Base-by-base conservation (phyloP, 2,888 invertebrate genomes). In the Sesia bembeciformis region DNA sequence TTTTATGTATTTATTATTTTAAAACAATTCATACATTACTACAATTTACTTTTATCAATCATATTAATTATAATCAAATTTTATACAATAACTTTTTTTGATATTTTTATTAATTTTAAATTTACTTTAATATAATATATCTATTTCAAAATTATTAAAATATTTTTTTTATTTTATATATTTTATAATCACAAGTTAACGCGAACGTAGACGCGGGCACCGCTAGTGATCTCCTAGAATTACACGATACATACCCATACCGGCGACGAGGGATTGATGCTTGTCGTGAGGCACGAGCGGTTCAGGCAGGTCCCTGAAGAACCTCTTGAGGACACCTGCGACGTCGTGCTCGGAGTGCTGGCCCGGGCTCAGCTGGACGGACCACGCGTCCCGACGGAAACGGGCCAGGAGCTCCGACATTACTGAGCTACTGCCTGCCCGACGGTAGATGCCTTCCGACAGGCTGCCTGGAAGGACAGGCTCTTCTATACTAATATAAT, bases 321-420 rank as follows among this genome's bases (percentile, higher is more conserved):
- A 98, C 58, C 97, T 90, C 78, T 97, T 97, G 4, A 98, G 84
- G 0, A 94, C 95, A 43, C 95, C 96, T 3, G 97, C 95, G 7
- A 97, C 96, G 72, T 97, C 97, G 76, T 97, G 95, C 65, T 97
- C 96, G 0, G 93, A 92, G 69, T 94, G 96, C 53, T 93, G 93
- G 50, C 92, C 92, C 4, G 91, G 90, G 7, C 94, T 94, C 52
- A 97, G 91, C 74, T 96, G 95, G 4, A 97, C 95, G 4, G 94
- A 92, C 92, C 96, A 96, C 7, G 97, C 95, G 73, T 97, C 95
- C 60, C 93, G 92, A 3, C 95, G 91, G 75, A 97, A 96, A 52
- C 92, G 90, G 4, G 93, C 91, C 56, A 97, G 83, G 23, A 98
- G 85, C 58, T 93, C 93, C 1, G 93, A 90, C 23, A 97, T 92